phyloP scores from a whole-genome alignment of 1,140 invertebrate species.

The Hylyphantes graminicola region DNA sequence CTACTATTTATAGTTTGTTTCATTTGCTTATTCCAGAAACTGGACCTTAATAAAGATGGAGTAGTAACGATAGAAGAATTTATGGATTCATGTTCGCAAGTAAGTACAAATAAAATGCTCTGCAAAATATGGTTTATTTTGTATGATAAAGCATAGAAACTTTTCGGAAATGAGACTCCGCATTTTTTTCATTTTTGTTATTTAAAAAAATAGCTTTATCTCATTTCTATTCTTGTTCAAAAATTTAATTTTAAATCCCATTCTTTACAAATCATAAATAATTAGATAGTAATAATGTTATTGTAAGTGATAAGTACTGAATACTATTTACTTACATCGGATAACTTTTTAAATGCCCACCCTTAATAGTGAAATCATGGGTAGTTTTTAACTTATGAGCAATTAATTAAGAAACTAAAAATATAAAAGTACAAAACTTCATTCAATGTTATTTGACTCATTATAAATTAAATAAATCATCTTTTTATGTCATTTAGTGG shows the following conservation, averaged over 20 bases:
- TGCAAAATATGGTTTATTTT: background rate
- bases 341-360: too few species aligned
- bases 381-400: too few species aligned
- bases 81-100: constrained; percentile 79
- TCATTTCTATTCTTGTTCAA: background rate
- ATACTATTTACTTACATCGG: too few species aligned
- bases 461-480: too few species aligned
- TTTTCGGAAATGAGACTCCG: background rate
- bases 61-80: constrained; percentile 87
- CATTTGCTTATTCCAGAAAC: constrained; percentile 73
- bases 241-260: background rate
- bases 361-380: too few species aligned
- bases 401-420: too few species aligned
- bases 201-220: background rate
- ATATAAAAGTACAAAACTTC: too few species aligned
- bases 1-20: background rate
- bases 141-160: background rate
- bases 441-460: too few species aligned
- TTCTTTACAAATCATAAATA: background rate
- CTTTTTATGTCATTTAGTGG: too few species aligned
- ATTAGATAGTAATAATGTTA: background rate
- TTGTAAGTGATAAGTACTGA: too few species aligned
- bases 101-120: background rate
- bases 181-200: background rate
- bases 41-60: constrained; percentile 86